Evolutionary conservation across 2,888 invertebrate species (phyloP).

Genomic region (Pecten maximus): DNA sequence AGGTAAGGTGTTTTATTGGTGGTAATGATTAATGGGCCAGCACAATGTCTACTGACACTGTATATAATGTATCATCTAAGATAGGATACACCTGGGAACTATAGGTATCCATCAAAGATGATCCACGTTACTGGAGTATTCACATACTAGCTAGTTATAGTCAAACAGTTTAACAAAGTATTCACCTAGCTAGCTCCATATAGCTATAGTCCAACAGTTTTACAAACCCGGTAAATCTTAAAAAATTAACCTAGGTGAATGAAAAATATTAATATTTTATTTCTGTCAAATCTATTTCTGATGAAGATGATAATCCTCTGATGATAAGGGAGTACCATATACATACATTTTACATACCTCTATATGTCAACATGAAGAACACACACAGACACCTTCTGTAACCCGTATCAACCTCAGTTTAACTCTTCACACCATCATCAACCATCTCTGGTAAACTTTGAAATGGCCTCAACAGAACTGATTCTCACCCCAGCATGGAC

Average conservation of each 20-base stretch:
- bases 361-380: not conserved
- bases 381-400: not conserved
- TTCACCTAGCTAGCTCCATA: not conserved
- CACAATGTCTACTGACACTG: not conserved
- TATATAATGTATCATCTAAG: not conserved
- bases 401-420: not conserved
- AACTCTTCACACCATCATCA: not conserved
- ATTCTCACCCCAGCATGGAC: not conserved
- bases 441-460: not conserved
- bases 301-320: not conserved
- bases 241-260: no score
- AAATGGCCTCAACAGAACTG: not conserved
- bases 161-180: no score
- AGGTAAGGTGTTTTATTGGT: not conserved
- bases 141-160: no score
- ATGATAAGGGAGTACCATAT: not conserved
- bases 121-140: not conserved
- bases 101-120: not conserved
- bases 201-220: no score
- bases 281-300: not conserved
- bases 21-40: not conserved
- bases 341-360: not conserved
- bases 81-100: not conserved
- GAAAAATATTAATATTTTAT: not conserved
- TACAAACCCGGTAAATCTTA: no score